Conservation (phyloP, 2,113 vertebrate species). For the Myotis yumanensis region DNA sequence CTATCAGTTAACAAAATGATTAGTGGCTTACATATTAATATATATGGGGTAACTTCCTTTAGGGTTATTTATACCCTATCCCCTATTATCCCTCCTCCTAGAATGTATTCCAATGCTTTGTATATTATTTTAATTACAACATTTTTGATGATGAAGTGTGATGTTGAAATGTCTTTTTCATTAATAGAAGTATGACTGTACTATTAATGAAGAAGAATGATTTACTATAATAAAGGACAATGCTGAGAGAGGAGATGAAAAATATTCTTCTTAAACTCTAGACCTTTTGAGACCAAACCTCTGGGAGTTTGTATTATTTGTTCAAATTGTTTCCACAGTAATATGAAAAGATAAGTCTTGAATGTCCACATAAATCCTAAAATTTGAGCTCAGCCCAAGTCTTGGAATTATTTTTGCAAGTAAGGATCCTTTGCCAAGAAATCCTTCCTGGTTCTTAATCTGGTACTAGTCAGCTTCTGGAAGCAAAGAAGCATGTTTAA, state of each 20-base stretch:
- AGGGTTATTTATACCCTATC: neutral
- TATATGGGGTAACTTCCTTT: neutral
- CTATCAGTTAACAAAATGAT: neutral
- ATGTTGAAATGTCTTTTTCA: neutral
- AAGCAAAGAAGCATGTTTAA: constrained; percentile 44
- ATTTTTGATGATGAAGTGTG: neutral
- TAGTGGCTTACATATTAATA: neutral
- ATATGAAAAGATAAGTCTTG: constrained; percentile 56
- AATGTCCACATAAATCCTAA: constrained; percentile 59
- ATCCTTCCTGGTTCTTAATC: constrained; percentile 64
- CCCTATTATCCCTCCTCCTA: neutral
- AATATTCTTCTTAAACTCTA: constrained; percentile 31
- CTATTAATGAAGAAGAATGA: neutral
- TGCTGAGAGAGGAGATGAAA: neutral
- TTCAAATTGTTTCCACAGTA: constrained; percentile 43
- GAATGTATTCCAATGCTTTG: neutral
- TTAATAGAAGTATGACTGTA: neutral
- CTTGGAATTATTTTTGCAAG: constrained; percentile 62
- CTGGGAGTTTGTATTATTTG: constrained; percentile 41
- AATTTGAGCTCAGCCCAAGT: constrained; percentile 60
- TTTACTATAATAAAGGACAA: constrained; percentile 20
- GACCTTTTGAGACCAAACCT: constrained; percentile 25
- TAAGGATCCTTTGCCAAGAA: constrained; percentile 64
- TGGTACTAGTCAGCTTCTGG: constrained; percentile 55
- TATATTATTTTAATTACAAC: constrained; percentile 16